Conservation (phyloP, 2,797 vertebrate species). For the Cyprinodon diabolis region DNA sequence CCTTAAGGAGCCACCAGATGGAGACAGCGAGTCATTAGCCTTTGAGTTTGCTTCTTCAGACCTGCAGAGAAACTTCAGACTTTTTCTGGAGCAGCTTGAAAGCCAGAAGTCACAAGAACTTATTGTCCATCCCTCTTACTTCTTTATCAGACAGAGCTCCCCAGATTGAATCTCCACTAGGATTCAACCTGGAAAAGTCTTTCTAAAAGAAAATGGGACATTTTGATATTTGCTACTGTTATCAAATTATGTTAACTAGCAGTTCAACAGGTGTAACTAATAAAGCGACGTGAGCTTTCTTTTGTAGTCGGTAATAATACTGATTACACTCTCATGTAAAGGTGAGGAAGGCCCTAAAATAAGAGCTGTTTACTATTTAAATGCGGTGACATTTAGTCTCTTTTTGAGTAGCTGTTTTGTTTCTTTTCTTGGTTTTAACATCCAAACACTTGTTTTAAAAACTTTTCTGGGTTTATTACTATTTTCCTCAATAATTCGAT, state of each 20-base stretch:
- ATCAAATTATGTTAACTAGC: not conserved
- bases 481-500: too few species aligned
- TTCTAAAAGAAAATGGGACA: not conserved
- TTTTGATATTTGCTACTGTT: too few species aligned
- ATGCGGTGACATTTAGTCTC: not conserved
- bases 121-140: not conserved
- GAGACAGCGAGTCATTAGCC: conserved; percentile 7
- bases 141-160: not conserved
- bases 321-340: not conserved
- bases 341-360: not conserved
- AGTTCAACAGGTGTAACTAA: not conserved
- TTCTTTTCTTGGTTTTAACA: not conserved
- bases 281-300: not conserved
- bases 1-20: conserved; percentile 9
- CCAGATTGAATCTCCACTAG: not conserved
- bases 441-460: not conserved
- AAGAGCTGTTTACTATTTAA: not conserved
- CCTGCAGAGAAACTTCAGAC: not conserved
- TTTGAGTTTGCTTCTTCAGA: not conserved
- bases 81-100: conserved; percentile 3
- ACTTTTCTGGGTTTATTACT: not conserved
- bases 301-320: not conserved
- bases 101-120: not conserved
- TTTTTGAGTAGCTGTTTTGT: not conserved
- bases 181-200: not conserved